Conservation (phyloP, 1,140 invertebrate genomes). For the Acromyrmex heyeri region DNA sequence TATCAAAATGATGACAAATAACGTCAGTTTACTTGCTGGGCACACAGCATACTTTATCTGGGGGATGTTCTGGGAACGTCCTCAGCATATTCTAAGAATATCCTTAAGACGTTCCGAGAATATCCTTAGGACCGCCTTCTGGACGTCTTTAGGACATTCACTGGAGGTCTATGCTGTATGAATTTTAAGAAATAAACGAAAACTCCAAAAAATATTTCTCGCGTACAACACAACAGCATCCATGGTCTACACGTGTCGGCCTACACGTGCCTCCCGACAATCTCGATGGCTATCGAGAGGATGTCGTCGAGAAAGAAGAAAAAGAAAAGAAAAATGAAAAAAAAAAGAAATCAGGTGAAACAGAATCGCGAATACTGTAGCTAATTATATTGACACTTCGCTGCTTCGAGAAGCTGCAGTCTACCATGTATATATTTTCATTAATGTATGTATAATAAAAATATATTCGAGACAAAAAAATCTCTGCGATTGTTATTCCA, state of each 20-base stretch:
- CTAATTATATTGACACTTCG: constrained; percentile 83
- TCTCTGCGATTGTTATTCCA: constrained; percentile 12
- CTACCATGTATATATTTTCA: constrained; percentile 87
- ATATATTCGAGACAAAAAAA: constrained; percentile 80
- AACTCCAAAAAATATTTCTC: constrained; percentile 46
- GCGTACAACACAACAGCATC: constrained; percentile 45
- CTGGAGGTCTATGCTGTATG: too few species aligned
- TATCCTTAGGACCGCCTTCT: too few species aligned
- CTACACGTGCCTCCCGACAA: constrained; percentile 72
- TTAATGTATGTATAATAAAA: constrained; percentile 86
- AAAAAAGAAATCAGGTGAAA: constrained; percentile 13
- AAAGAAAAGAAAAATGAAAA: neutral
- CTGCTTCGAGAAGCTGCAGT: constrained; percentile 85
- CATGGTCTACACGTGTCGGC: constrained; percentile 74
- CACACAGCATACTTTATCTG: too few species aligned
- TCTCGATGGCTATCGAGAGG: constrained; percentile 64
- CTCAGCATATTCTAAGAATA: too few species aligned
- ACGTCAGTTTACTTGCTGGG: too few species aligned
- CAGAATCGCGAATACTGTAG: constrained; percentile 73
- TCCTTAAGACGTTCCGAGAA: too few species aligned
- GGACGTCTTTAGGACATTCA: too few species aligned
- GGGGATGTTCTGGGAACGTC: too few species aligned
- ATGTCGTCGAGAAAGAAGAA: constrained; percentile 35
- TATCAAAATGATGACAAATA: too few species aligned
- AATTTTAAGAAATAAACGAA: constrained; percentile 46